These are phyloP conservation scores for Callyntrura guangdongensis DNA, from an alignment of 2,888 invertebrate genomes.

Conservation along the genomic window DNA sequence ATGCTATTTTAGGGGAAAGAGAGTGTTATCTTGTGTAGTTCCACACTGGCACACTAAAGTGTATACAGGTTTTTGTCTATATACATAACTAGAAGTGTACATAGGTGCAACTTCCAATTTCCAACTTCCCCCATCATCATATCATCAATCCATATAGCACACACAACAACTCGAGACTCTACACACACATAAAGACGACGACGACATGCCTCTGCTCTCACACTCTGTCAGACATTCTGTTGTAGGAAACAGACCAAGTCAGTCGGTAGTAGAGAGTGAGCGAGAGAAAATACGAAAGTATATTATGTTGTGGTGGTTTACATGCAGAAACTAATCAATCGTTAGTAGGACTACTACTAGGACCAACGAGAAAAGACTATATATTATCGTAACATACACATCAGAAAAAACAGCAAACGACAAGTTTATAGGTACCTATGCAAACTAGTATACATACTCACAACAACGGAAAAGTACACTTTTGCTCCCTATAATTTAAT, in stretches of 20 bases:
- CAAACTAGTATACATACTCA: too few relatives aligned
- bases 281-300: neutral
- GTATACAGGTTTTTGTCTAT: neutral
- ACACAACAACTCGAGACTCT: too few relatives aligned
- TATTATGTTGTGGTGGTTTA: neutral
- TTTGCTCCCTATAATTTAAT: too few relatives aligned
- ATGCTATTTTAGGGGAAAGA: neutral
- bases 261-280: neutral
- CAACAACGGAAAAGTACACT: neutral
- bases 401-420: too few relatives aligned
- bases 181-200: too few relatives aligned
- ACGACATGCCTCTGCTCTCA: neutral
- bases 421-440: too few relatives aligned
- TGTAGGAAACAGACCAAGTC: slow-evolving; percentile 40
- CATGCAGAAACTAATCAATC: neutral
- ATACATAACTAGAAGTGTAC: neutral
- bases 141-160: neutral
- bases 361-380: neutral
- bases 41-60: neutral
- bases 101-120: neutral
- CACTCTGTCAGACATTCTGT: slow-evolving; percentile 49
- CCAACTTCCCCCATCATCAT: neutral
- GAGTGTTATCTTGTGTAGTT: too few relatives aligned
- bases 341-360: neutral
- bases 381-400: too few relatives aligned